A percentile compares a stretch with the other conserved stretches of the same genome.
phyloP scores from a whole-genome alignment of 2,888 invertebrate species.

The Leptinotarsa tumamoca region DNA sequence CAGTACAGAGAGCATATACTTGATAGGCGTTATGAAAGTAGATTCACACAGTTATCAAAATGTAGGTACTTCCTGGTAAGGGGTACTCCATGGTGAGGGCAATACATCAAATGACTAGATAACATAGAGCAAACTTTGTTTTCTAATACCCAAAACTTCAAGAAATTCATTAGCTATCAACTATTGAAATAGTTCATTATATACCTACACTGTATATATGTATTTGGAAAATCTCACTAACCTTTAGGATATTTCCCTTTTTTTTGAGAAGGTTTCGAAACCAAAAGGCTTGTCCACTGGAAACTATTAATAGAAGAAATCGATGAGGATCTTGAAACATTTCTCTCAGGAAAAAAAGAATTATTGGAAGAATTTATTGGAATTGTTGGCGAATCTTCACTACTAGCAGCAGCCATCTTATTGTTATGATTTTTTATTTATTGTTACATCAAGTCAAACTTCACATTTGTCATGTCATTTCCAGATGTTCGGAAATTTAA shows the following conservation, averaged over 20 bases:
- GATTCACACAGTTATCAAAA: no score
- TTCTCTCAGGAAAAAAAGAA: constrained; percentile 56
- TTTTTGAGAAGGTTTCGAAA: constrained; percentile 53
- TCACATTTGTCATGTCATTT: constrained; percentile 17
- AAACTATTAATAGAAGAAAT: constrained; percentile 70
- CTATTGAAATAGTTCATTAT: no score
- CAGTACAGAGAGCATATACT: no score
- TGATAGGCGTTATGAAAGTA: no score
- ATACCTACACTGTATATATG: background rate
- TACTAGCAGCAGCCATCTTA: constrained; percentile 63
- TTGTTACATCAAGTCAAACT: constrained; percentile 21
- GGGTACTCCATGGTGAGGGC: no score
- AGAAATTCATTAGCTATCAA: no score
- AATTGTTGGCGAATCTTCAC: constrained; percentile 66
- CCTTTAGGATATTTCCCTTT: constrained; percentile 51
- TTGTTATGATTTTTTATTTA: constrained; percentile 29
- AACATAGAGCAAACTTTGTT: no score
- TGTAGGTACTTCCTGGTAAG: no score
- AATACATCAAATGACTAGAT: no score
- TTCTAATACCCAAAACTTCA: no score
- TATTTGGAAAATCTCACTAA: constrained; percentile 20
- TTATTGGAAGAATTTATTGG: constrained; percentile 52
- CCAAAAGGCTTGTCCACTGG: constrained; percentile 62
- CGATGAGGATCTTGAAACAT: constrained; percentile 70
- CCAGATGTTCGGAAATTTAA: constrained; percentile 15